Percentiles rank a stretch among this genome's conserved stretches.
phyloP scores from a whole-genome alignment of 2,797 vertebrate genomes.

The Taenioides sp. region DNA sequence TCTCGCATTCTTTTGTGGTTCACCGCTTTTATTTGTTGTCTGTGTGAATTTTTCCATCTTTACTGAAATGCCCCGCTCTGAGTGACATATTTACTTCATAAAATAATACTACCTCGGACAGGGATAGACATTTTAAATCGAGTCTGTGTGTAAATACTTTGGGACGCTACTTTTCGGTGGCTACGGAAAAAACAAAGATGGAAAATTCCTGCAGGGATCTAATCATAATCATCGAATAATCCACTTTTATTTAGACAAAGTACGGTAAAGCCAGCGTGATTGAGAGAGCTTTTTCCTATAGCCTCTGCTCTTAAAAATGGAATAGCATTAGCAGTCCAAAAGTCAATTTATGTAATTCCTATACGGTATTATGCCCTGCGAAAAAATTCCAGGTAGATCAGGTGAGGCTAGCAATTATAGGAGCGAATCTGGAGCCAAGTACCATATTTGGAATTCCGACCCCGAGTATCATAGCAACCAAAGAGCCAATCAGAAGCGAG shows the following conservation, averaged over 20 bases:
- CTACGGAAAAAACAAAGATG: conserved; percentile 36
- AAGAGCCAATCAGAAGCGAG: too few relatives aligned
- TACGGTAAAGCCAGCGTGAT: conserved; percentile 65
- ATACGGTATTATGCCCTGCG: background rate
- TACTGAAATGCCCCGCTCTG: conserved; percentile 11
- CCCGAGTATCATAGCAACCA: too few relatives aligned
- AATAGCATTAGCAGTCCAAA: conserved; percentile 31
- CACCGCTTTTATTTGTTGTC: conserved; percentile 59
- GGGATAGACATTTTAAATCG: conserved; percentile 12
- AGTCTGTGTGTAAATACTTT: conserved; percentile 22
- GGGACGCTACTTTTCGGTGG: conserved; percentile 29
- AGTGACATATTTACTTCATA: conserved; percentile 16
- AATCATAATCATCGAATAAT: conserved; percentile 67
- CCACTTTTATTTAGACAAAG: conserved; percentile 62
- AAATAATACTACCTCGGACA: conserved; percentile 23
- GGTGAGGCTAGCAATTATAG: too few relatives aligned
- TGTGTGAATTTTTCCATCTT: conserved; percentile 34
- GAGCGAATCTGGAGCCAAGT: too few relatives aligned
- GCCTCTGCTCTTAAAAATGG: conserved; percentile 48
- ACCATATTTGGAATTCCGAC: too few relatives aligned
- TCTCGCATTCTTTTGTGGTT: background rate
- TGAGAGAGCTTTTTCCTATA: conserved; percentile 66
- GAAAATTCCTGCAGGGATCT: conserved; percentile 55
- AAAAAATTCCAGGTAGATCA: too few relatives aligned
- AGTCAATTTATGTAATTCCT: conserved; percentile 29